Evolutionary conservation across 1,140 invertebrate species (phyloP), one percentile per base, ranked within the genome.

Genomic region (Apolygus lucorum): DNA sequence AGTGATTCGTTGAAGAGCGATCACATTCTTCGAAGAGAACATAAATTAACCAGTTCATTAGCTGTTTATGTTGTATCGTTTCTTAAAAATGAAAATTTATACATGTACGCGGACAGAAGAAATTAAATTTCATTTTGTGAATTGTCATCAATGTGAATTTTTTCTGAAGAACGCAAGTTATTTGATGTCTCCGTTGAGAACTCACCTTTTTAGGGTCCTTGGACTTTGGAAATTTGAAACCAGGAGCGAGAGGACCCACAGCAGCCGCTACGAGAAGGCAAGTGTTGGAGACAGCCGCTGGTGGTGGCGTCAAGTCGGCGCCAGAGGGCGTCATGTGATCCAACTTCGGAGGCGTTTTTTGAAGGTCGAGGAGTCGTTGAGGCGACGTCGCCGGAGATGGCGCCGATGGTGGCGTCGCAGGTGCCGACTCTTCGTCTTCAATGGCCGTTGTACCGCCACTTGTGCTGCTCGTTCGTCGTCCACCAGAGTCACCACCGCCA

Each of bases 221-320:
- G 0, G 92, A 95, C 81, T 96, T 95, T 0, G 91, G 90, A 77
- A 94, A 88, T 78, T 91, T 91, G 76, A 91, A 92, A 21, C 84
- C 86, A 1, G 85, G 86, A 59, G 89, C 88, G 0, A 92, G 77
- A 0, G 89, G 90, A 1, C 88, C 89, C 8, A 91, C 90, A 0
- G 90, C 90, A 0, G 90, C 90, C 67, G 90, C 89, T 1, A 91
- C 89, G 22, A 92, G 75, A 1, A 91, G 77, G 76, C 89, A 91
- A 0, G 90, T 88, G 0, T 89, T 89, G 0, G 84, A 86, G 0
- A 86, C 69, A 0, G 84, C 84, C 0, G 85, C 84, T 28, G 84
- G 81, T 0, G 85, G 84, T 1, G 84, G 59, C 2, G 70, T 66
- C 28, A 66, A n/a, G 17, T 28, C 27, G 1, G n/a, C n/a, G 8